A percentile compares a stretch with the other conserved stretches of the same genome.
These are phyloP conservation scores for Dipodomys stephensi DNA, from an alignment of 2,113 vertebrate genomes.

Conservation along the genomic window DNA sequence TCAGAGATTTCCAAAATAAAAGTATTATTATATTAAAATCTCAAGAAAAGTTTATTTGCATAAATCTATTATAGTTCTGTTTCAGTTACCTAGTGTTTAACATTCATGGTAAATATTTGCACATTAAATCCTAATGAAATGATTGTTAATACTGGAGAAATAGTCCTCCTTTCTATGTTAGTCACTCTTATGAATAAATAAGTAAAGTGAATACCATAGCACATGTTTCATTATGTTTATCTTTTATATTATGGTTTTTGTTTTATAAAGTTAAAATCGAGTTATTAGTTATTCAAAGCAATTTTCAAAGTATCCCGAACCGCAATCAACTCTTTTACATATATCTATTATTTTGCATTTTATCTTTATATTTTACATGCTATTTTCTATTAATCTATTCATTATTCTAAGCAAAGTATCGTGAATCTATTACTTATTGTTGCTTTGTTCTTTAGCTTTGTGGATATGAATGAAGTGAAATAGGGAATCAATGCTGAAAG, in stretches of 20 bases:
- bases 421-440: neutral
- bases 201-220: neutral
- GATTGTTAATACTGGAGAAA: neutral
- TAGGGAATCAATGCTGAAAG: neutral
- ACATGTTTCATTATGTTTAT: neutral
- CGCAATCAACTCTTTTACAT: neutral
- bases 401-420: too few species aligned
- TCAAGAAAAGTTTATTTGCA: neutral
- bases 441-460: neutral
- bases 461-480: neutral
- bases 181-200: neutral
- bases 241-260: neutral
- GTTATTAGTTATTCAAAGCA: neutral
- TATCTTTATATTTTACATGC: too few species aligned
- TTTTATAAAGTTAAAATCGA: constrained; percentile 36
- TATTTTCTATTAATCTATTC: too few species aligned
- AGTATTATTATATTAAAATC: constrained; percentile 11
- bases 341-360: too few species aligned
- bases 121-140: neutral
- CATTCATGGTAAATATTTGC: neutral
- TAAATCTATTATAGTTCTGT: neutral
- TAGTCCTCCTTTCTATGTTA: neutral
- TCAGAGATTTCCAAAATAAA: neutral
- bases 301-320: neutral
- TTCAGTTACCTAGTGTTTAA: neutral